phyloP scores from a whole-genome alignment of 2,797 vertebrate genomes.

The Notolepis coatsorum region DNA sequence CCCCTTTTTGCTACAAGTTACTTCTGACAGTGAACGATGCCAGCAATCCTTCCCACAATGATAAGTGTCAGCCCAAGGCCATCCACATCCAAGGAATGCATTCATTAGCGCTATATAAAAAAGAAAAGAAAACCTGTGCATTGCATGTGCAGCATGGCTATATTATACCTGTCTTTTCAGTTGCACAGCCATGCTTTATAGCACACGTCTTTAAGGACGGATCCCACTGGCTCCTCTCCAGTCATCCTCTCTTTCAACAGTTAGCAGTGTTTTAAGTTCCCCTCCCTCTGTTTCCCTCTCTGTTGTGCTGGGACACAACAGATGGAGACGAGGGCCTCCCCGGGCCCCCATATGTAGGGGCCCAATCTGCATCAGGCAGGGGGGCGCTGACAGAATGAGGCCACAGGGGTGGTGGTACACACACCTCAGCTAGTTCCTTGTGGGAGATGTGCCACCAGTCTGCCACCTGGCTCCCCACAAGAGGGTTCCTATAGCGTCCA shows the following conservation, averaged over 20 bases:
- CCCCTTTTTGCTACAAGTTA: not conserved
- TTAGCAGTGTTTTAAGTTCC: constrained; percentile 38
- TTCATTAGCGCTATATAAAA: constrained; percentile 1
- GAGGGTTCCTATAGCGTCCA: constrained; percentile 18
- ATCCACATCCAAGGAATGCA: constrained; percentile 8
- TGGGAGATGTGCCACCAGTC: constrained; percentile 23
- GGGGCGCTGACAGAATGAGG: constrained; percentile 91
- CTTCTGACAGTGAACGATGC: constrained; percentile 2
- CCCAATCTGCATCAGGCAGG: constrained; percentile 78
- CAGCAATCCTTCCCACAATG: not conserved
- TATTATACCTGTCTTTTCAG: constrained; percentile 12
- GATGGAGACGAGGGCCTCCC: constrained; percentile 77
- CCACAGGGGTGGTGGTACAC: constrained; percentile 62
- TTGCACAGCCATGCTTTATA: constrained; percentile 19
- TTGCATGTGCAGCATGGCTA: not conserved
- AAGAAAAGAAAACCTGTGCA: too few species aligned
- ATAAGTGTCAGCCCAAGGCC: constrained; percentile 33
- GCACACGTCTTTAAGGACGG: constrained; percentile 6
- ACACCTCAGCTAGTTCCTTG: constrained; percentile 33
- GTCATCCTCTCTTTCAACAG: constrained; percentile 17
- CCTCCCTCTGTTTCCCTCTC: constrained; percentile 38
- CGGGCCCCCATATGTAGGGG: constrained; percentile 72
- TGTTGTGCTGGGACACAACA: constrained; percentile 58
- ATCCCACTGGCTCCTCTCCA: constrained; percentile 19
- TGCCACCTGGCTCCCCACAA: constrained; percentile 49